Evolutionary conservation across 2,797 vertebrate genomes (phyloP).

Genomic region (Hemibagrus guttatus): DNA sequence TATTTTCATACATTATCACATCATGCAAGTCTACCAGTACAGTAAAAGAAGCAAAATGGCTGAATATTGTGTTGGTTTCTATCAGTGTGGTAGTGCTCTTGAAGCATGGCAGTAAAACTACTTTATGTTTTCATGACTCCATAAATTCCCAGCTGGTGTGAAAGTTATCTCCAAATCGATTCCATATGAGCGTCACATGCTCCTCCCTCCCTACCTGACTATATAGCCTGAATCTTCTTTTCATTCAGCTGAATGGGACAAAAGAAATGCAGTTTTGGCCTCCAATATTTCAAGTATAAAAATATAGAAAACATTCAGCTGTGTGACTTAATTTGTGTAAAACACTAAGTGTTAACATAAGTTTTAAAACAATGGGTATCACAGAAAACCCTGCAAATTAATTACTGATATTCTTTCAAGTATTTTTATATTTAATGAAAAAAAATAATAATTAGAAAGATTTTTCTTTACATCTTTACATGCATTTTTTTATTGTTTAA

Average conservation of each 20-base stretch:
- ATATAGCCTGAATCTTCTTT: slow-evolving; percentile 26
- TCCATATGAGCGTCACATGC: slow-evolving; percentile 26
- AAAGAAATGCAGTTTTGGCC: not conserved
- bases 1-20: too few species aligned
- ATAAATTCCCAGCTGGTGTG: slow-evolving; percentile 49
- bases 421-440: not conserved
- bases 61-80: not conserved
- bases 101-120: slow-evolving; percentile 29
- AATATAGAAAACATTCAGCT: not conserved
- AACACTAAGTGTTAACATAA: not conserved
- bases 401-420: not conserved
- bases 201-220: slow-evolving; percentile 42
- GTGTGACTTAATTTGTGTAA: not conserved
- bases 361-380: not conserved
- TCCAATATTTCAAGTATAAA: not conserved
- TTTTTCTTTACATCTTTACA: not conserved
- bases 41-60: not conserved
- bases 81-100: not conserved
- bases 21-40: not conserved
- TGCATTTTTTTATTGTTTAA: not conserved
- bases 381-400: not conserved
- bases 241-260: not conserved
- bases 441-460: not conserved
- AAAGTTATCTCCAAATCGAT: slow-evolving; percentile 51
- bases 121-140: slow-evolving; percentile 48